Evolutionary conservation across 2,888 invertebrate genomes (phyloP).

Genomic region (Unio pictorum): DNA sequence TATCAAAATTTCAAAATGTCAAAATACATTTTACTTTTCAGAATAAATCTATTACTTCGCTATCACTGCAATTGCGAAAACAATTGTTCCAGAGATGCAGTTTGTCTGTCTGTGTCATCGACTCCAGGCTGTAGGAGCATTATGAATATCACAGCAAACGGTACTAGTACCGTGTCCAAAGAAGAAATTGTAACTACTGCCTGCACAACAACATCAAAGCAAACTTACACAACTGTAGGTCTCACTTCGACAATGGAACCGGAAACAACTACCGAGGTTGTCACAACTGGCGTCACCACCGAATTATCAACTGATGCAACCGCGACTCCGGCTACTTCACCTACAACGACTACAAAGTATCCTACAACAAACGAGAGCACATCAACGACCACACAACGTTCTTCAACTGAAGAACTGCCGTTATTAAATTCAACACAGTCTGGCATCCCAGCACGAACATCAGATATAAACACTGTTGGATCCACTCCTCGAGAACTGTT

Average conservation of each 20-base stretch:
- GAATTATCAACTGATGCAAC: neutral
- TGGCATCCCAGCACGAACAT: neutral
- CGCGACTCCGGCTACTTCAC: neutral
- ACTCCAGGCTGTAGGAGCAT: too few species aligned
- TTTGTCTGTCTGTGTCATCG: too few species aligned
- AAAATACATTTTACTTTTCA: too few species aligned
- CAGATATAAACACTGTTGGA: neutral
- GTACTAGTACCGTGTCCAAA: too few species aligned
- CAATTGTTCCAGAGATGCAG: too few species aligned
- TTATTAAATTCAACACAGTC: neutral
- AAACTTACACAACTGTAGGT: too few species aligned
- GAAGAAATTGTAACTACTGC: too few species aligned
- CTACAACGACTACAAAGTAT: neutral
- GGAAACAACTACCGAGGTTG: neutral
- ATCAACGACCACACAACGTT: neutral
- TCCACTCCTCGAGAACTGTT: conserved; percentile 3
- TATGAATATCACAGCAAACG: too few species aligned
- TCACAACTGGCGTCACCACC: neutral
- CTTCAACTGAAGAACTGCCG: neutral
- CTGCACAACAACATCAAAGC: too few species aligned
- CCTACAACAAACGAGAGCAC: conserved; percentile 1
- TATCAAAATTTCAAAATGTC: too few species aligned
- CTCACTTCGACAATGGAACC: neutral
- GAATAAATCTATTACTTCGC: too few species aligned
- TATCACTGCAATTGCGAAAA: too few species aligned